Evolutionary conservation across 2,113 vertebrate genomes (phyloP), one percentile per base, ranked within the genome.

Genomic region (Eleginops maclovinus): DNA sequence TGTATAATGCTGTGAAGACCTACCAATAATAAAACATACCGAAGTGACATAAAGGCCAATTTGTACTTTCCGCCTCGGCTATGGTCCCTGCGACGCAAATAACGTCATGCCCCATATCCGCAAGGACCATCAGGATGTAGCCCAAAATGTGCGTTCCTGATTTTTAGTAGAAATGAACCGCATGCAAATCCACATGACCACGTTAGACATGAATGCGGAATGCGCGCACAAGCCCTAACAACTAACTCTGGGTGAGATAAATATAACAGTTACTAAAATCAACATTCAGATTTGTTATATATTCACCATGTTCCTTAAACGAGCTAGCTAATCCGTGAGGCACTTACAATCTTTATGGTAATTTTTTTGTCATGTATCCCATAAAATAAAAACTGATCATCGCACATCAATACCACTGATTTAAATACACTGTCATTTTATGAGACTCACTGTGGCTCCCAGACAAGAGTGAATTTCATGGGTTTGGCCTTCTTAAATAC

Each of bases 261-360:
- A 9, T 24, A 43, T 9, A 0, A 40, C 0, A n/a, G 17, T 49
- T 36, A 19, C 47, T 44, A 22, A 46, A 58, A 46, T 46, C 6
- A 55, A 41, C 17, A 16, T 19, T 5, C 40, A 16, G 24, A 44
- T 54, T 43, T 49, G 4, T 43, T 55, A 26, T 41, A 36, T 4
- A 9, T 55, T 31, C 0, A 4, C 21, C 15, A 43, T 49, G n/a
- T 22, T 19, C 24, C 26, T 62, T 22, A 0, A 1, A 19, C 22
- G 31, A 66, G 55, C 26, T 75, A 75, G 44, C 71, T 61, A 75
- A 22, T 31, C 58, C 16, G 0, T 28, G 4, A 64, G 46, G 11
- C 2, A 10, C n/a, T 5, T 22, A 7, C 10, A 16, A 15, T 41
- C 9, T 53, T 59, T 4, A 21, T 24, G 10, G 65, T 24, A 5